Evolutionary conservation across 2,888 invertebrate genomes (phyloP).

Genomic region (Scrobipalpa atriplicella): DNA sequence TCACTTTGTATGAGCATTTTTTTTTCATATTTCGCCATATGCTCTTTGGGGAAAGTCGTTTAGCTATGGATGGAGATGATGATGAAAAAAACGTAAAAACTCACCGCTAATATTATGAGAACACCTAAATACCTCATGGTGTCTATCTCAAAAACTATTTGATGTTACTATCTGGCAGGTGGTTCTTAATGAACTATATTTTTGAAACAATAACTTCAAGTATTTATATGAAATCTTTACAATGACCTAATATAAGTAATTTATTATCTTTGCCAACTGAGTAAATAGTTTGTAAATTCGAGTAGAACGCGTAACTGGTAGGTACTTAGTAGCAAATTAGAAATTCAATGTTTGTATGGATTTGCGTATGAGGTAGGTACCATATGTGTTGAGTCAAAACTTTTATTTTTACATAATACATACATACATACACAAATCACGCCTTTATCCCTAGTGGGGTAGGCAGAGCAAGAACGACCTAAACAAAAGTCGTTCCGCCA

Average conservation of each 20-base stretch:
- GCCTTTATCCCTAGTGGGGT: too few relatives aligned
- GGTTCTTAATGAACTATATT: conserved; percentile 4
- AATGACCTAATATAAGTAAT: neutral
- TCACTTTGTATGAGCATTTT: too few relatives aligned
- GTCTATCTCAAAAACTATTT: conserved; percentile 10
- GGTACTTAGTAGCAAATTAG: neutral
- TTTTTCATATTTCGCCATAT: too few relatives aligned
- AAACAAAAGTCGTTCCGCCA: too few relatives aligned
- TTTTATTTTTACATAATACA: too few relatives aligned
- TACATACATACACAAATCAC: too few relatives aligned
- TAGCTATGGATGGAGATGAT: too few relatives aligned
- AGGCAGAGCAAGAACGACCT: too few relatives aligned
- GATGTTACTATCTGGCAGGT: neutral
- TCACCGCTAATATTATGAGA: conserved; percentile 5
- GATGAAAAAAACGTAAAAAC: neutral
- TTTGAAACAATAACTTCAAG: neutral
- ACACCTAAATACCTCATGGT: conserved; percentile 4
- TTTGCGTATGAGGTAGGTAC: too few relatives aligned
- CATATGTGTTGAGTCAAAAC: too few relatives aligned
- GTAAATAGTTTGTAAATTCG: neutral
- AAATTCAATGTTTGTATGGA: too few relatives aligned
- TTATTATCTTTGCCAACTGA: neutral
- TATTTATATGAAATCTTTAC: neutral
- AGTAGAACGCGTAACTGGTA: neutral
- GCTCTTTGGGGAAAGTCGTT: too few relatives aligned